Evolutionary conservation across 2,113 vertebrate genomes (phyloP).

Genomic region (Hemiscyllium ocellatum): DNA sequence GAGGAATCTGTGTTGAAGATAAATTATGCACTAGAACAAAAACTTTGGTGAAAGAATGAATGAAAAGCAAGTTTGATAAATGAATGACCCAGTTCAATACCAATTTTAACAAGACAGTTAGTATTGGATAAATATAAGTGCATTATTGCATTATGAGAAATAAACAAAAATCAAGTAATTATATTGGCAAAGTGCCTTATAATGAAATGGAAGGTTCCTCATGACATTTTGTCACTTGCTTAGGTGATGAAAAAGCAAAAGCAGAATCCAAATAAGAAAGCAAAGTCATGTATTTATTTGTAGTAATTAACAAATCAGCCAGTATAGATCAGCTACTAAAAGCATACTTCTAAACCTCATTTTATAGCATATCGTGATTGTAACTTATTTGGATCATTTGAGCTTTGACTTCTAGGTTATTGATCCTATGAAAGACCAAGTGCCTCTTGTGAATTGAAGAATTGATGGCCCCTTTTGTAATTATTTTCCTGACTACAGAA

Average conservation of each 20-base stretch:
- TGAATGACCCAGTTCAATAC: background rate
- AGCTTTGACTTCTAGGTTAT: no score
- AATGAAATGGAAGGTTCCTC: background rate
- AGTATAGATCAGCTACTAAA: background rate
- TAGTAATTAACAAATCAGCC: background rate
- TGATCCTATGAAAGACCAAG: no score
- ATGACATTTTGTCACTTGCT: background rate
- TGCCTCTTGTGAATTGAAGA: no score
- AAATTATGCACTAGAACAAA: background rate
- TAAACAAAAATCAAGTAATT: background rate
- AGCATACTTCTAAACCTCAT: background rate
- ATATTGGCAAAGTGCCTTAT: background rate
- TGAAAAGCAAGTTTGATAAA: background rate
- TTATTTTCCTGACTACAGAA: no score
- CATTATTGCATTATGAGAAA: background rate
- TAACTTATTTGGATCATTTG: no score
- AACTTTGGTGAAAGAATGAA: background rate
- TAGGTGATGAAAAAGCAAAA: background rate
- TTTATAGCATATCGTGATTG: no score
- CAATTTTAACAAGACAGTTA: background rate
- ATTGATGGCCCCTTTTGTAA: no score
- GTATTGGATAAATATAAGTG: no score
- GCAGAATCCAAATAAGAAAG: background rate
- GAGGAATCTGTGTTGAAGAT: no score
- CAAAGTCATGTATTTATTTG: background rate